Evolutionary conservation across 2,113 vertebrate genomes (phyloP).

Genomic region (Dasyornis broadbenti): DNA sequence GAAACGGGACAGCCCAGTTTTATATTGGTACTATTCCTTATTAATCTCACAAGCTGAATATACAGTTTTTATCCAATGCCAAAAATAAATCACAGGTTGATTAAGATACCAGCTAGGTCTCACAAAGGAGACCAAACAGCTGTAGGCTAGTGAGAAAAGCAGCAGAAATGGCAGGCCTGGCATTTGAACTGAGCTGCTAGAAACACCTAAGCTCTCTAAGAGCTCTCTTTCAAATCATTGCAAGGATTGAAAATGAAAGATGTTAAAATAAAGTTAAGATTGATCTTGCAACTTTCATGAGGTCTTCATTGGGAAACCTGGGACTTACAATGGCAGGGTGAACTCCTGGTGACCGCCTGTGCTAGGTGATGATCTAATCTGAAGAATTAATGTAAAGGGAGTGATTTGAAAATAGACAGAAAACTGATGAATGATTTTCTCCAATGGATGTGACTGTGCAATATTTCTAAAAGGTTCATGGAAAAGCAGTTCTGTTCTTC

Average conservation of each 20-base stretch:
- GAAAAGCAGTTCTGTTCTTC: not conserved
- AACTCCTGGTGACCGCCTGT: not conserved
- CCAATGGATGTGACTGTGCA: not conserved
- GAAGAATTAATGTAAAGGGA: not conserved
- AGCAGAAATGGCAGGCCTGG: not conserved
- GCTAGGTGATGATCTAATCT: not conserved
- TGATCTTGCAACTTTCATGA: not conserved
- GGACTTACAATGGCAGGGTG: not conserved
- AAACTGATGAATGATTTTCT: not conserved
- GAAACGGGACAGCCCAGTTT: not conserved
- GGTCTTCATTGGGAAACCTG: not conserved
- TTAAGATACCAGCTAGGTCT: not conserved
- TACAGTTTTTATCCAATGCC: not conserved
- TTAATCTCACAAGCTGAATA: not conserved
- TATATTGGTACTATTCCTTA: not conserved
- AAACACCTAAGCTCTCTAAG: not conserved
- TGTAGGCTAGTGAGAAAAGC: not conserved
- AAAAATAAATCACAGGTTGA: not conserved
- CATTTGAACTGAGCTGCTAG: not conserved
- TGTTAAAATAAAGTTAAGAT: not conserved
- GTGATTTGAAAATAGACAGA: not conserved
- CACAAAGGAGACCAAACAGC: not conserved
- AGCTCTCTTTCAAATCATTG: not conserved
- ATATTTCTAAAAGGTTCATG: not conserved
- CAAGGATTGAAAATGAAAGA: not conserved